Evolutionary conservation across 2,797 vertebrate genomes (phyloP).

Genomic region (Halcyon badia): DNA sequence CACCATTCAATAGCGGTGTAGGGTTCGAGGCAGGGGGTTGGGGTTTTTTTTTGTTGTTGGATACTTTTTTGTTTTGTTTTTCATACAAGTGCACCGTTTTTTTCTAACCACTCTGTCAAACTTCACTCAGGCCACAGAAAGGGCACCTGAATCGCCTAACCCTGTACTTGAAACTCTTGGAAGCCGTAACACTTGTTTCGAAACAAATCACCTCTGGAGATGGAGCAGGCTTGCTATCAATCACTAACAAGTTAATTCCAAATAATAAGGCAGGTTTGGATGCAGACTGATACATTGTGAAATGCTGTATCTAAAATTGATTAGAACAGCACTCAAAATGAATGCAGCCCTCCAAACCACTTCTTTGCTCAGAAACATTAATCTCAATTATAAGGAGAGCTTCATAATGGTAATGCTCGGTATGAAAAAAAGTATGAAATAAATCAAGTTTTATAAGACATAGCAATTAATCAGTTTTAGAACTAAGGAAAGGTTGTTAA

Average conservation of each 20-base stretch:
- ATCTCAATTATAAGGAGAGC: constrained; percentile 84
- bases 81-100: neutral
- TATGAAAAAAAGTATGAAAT: constrained; percentile 83
- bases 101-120: neutral
- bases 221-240: constrained; percentile 82
- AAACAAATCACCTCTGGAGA: constrained; percentile 86
- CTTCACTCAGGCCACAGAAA: constrained; percentile 53
- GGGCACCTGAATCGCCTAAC: constrained; percentile 57
- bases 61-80: neutral
- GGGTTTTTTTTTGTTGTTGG: neutral
- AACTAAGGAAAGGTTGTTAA: constrained; percentile 55
- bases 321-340: constrained; percentile 85
- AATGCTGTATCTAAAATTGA: constrained; percentile 85
- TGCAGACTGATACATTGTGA: constrained; percentile 83
- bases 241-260: constrained; percentile 87
- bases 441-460: constrained; percentile 86
- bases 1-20: neutral
- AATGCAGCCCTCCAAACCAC: constrained; percentile 84
- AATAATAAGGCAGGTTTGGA: constrained; percentile 86
- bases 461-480: constrained; percentile 82
- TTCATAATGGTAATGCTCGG: constrained; percentile 82
- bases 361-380: constrained; percentile 83
- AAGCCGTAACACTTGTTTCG: constrained; percentile 77
- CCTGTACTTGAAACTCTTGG: constrained; percentile 49
- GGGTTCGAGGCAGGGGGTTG: neutral